Evolutionary conservation across 2,797 vertebrate species (phyloP), one percentile per base, ranked within the genome.

Genomic region (Benthosema pterotum): DNA sequence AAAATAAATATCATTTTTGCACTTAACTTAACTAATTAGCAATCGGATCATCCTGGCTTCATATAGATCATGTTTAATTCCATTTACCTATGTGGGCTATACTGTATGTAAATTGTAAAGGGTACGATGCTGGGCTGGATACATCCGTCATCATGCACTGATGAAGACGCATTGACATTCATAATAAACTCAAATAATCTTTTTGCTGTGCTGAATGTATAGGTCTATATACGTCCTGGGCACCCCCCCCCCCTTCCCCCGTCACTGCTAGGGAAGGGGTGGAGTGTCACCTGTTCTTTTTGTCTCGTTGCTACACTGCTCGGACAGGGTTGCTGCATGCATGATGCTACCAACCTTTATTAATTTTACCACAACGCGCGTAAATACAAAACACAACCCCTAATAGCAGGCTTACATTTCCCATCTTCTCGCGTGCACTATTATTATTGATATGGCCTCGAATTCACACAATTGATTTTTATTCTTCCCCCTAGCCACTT

Each of bases 401-500:
- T 79, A 85, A 86, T 85, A 71, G 87, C 82, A 67, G 82, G 60
- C 79, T 64, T 63, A 52, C 79, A 42, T 85, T 79, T 67, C 70
- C 75, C 2, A 80, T n/a, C 63, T 5, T 63, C 83, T 66, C 77
- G 4, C 22, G 15, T 11, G 42, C 14, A 18, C 75, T 71, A 5
- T 71, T 79, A 80, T 94, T 91, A 93, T 92, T 91, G 91, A 94
- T 92, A 93, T 83, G 88, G 89, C 86, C 87, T 83, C 49, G 78
- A 89, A 91, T 92, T 78, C 89, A 87, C 88, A 87, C 88, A 93
- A 93, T 94, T 93, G 92, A 93, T 93, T 93, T 93, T 93, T 92
- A 93, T 93, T 88, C 90, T 91, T 92, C 91, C 93, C 91, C 81
- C 86, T 88, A 92, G 91, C 91, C 91, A 90, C 85, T 85, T 38